phyloP scores from a whole-genome alignment of 2,113 vertebrate species.

The Tympanuchus pallidicinctus region DNA sequence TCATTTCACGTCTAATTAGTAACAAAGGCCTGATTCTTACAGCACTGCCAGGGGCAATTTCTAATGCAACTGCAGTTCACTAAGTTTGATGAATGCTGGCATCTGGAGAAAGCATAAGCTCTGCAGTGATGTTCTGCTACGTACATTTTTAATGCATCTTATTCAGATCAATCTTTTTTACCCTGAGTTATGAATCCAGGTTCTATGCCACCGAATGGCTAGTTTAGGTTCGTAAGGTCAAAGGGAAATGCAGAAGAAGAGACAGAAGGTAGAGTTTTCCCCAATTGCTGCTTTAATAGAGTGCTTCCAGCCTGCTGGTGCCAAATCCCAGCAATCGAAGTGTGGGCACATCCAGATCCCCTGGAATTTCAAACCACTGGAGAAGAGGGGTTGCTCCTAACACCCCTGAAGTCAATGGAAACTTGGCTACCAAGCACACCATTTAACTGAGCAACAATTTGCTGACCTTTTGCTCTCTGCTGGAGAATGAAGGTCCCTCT shows the following conservation, averaged over 20 bases:
- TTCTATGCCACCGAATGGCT: neutral
- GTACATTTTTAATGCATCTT: neutral
- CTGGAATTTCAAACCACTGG: neutral
- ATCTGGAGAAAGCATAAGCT: neutral
- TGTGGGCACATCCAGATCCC: neutral
- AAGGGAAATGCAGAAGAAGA: neutral
- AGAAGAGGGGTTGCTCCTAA: neutral
- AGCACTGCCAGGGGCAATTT: neutral
- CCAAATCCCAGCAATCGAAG: neutral
- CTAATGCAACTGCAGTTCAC: neutral
- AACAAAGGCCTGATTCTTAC: conserved; percentile 24
- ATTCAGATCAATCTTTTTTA: neutral
- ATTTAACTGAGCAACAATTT: accelerated
- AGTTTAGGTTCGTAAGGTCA: neutral
- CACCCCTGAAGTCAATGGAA: neutral
- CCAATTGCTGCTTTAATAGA: neutral
- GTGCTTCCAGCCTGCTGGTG: neutral
- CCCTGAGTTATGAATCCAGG: neutral
- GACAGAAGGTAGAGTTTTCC: neutral
- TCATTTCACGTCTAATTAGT: conserved; percentile 48
- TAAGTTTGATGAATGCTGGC: neutral
- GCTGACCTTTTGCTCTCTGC: neutral
- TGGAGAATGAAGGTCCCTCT: neutral
- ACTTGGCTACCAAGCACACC: neutral
- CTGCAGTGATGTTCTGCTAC: neutral